phyloP scores from a whole-genome alignment of 2,113 vertebrate genomes.

The Eclectus roratus region DNA sequence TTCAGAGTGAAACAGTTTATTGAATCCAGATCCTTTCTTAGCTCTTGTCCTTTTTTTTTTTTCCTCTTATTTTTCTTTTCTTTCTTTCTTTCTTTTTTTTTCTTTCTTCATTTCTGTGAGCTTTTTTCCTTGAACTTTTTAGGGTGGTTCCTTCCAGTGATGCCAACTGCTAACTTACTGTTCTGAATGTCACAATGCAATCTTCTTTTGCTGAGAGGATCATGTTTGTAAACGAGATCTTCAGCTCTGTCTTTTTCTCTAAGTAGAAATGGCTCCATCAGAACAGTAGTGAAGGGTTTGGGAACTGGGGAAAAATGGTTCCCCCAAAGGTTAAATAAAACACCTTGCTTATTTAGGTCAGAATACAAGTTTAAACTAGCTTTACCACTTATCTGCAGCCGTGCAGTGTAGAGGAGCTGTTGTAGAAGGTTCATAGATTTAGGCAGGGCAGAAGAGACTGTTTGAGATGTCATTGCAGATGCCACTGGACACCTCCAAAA shows the following conservation, averaged over 20 bases:
- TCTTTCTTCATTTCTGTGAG: neutral
- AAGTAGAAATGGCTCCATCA: neutral
- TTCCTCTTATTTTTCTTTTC: too few relatives aligned
- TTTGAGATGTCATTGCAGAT: neutral
- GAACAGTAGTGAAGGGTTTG: neutral
- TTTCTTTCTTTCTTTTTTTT: neutral
- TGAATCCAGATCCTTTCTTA: neutral
- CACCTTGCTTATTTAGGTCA: neutral
- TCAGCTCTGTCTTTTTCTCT: neutral
- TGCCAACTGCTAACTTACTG: neutral
- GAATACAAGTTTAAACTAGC: neutral
- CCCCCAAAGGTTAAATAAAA: neutral
- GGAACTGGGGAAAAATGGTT: neutral
- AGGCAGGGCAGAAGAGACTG: neutral
- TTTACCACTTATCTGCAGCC: neutral
- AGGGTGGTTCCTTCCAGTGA: neutral
- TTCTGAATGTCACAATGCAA: neutral
- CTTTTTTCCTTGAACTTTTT: neutral
- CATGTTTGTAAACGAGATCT: neutral
- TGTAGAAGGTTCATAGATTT: neutral
- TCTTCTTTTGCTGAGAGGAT: neutral
- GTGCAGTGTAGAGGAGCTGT: neutral
- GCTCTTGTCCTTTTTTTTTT: neutral
- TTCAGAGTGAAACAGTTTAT: slow-evolving; percentile 10
- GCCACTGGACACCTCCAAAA: neutral